Conservation (phyloP, 2,888 invertebrate genomes). For the Mystacides longicornis region DNA sequence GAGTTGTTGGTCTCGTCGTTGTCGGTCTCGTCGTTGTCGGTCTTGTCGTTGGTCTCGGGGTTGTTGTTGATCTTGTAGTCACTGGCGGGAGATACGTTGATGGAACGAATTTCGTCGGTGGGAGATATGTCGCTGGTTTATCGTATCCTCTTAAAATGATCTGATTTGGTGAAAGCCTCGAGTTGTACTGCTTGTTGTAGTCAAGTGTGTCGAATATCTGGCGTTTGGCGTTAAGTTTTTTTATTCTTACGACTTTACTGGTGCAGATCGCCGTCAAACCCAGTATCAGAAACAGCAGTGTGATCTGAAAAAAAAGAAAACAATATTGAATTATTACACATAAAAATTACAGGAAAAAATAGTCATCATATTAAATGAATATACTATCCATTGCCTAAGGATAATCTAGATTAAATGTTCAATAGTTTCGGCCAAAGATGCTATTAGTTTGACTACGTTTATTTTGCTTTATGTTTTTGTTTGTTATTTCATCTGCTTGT, state of each 20-base stretch:
- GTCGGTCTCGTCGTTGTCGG: background rate
- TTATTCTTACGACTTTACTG: background rate
- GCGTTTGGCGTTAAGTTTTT: background rate
- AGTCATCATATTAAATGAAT: background rate
- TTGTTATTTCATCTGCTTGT: too few relatives aligned
- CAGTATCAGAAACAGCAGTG: background rate
- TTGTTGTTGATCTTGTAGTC: background rate
- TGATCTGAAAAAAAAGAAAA: constrained; percentile 8
- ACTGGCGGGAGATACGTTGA: background rate
- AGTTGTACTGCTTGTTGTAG: constrained; percentile 6
- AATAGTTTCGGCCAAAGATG: too few relatives aligned
- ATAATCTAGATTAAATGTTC: too few relatives aligned
- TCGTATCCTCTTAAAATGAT: background rate
- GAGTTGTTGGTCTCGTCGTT: background rate
- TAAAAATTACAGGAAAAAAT: background rate
- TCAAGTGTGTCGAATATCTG: constrained; percentile 13
- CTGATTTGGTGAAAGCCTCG: constrained; percentile 1
- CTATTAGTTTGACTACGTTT: too few relatives aligned
- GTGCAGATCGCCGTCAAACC: background rate
- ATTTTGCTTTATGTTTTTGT: too few relatives aligned
- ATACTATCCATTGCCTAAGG: too few relatives aligned
- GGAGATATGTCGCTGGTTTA: background rate
- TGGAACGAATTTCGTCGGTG: background rate
- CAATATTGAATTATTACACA: background rate
- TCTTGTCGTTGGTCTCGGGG: background rate